Base-by-base conservation (phyloP, 2,797 vertebrate species). In the Oreortyx pictus region DNA sequence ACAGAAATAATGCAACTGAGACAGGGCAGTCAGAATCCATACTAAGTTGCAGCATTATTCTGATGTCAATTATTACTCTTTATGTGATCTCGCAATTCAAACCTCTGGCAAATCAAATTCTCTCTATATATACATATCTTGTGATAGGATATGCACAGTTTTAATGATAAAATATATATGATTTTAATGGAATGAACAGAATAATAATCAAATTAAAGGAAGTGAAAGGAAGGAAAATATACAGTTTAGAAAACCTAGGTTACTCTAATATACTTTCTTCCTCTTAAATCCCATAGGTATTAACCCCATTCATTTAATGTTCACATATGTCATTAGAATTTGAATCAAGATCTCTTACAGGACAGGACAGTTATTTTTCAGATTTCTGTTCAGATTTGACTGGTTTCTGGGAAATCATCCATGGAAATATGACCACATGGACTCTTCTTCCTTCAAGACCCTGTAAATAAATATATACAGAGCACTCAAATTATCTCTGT, bases 121-220 rank as follows among this genome's bases (percentile, higher is more conserved):
- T 71, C 12, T 41, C 22, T 49, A 64, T 54, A 17, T 41, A 4
- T 57, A 17, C 5, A 22, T 70, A 76, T 52, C 18, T 56, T 52
- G 17, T 2, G 37, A 31, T 20, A 11, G 0, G 9, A 5, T 50
- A 56, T 75, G 0, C 6, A 18, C 43, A 5, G 2, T 7, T 73
- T 80, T 31, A 68, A 43, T 43, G 20, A 73, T 35, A 1, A 70
- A 78, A 73, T 49, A 2, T 6, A 41, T 25, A 49, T 20, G 5
- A 29, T 3, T 29, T 3, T 44, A 62, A 74, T 23, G 3, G 6
- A 73, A 60, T 37, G 12, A 71, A 9, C 20, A 3, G 11, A 80
- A 71, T 18, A 85, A 82, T 4, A 57, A 72, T 4, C 2, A 5
- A 82, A 70, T 8, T 6, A 64, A 54, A 2, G 9, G 29, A 64